Base-by-base conservation (phyloP, 2,888 invertebrate genomes). In the Rutpela maculata region DNA sequence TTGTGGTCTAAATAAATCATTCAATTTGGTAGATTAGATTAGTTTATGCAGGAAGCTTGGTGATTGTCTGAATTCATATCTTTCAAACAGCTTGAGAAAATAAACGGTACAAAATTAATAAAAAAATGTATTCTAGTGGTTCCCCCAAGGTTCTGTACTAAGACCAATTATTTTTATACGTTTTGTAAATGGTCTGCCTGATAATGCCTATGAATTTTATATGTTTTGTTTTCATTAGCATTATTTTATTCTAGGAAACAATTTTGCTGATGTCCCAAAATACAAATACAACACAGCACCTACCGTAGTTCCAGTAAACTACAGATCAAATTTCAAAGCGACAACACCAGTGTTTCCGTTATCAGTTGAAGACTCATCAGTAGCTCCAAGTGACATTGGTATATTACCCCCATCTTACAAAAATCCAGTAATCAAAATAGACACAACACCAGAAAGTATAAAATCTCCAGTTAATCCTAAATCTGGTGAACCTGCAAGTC, bases 331-430 rank as follows among this genome's bases (percentile, higher is more conserved):
- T 18, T 86, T 82, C 70, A 80, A 82, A 80, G 85, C 85, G 6
- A 85, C 86, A 12, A 86, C 85, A 0, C 86, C 86, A 9, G 85
- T 83, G 5, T 86, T 86, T 66, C 86, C 86, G 17, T 81, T 79
- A 72, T 76, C 75, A 43, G 85, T 82, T 10, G 81, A 84, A 60
- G 65, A 65, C 5, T 17, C 43, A 31, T 55, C 50, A 55, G 67
- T 22, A 55, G 26, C 50, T 50, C 55, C 50, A 55, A 67, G 17
- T 67, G 67, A 67, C 31, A n/a, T 55, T 26, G 67, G 67, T 0
- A 67, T 67, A 55, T 55, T 55, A 7, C 67, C 67, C 26, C 67
- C 65, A 43, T 38, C 65, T 38, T 10, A 38, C 9, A 6, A 17
- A 38, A 43, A 17, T 11, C 10, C 18, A 18, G 15, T 43, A 18